Base-by-base conservation (phyloP, 2,888 invertebrate species). In the Sesamia inferens region DNA sequence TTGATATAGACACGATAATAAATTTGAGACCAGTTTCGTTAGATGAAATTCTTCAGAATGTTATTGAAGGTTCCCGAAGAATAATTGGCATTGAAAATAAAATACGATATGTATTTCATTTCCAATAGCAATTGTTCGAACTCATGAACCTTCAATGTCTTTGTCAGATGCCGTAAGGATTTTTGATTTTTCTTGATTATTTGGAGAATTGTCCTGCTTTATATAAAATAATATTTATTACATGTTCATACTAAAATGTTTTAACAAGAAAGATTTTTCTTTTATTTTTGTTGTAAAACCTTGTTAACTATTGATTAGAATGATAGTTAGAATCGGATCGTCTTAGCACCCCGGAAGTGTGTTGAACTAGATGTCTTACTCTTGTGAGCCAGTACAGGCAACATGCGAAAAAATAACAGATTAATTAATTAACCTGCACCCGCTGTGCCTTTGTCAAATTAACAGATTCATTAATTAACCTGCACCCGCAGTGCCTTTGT, bases 1-100 rank as follows among this genome's bases (percentile, higher is more conserved):
- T 78, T 79, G 82, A 83, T 76, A 76, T 78, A 74, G 83, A 80
- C 31, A n/a, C 69, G 62, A 82, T 69, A 72, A 62, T 71, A 42
- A 54, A 72, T 76, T 76, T 61, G 80, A 75, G 55, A 31, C 54
- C 61, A 42, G 48, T 68, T 19, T 68, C 65, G 62, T 58, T 42
- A 44, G 54, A 65, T 24, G 57, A 66, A 42, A 62, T 65, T 78
- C 67, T 82, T 66, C 73, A 31, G 54, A 24, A 58, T 58, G 59
- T 79, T 69, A 67, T 59, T 80, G 68, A 69, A 82, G 31, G 16
- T 55, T 58, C 14, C 62, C 42, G 42, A 69, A 66, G 47, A 13
- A 31, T 14, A 55, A 48, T 65, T 42, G 31, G 22, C 57, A 51
- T 78, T 66, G 31, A 39, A 59, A 69, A 73, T 55, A 16, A 59